These are phyloP conservation scores for Alfaro cultratus DNA, from an alignment of 2,797 vertebrate species.

Conservation along the genomic window DNA sequence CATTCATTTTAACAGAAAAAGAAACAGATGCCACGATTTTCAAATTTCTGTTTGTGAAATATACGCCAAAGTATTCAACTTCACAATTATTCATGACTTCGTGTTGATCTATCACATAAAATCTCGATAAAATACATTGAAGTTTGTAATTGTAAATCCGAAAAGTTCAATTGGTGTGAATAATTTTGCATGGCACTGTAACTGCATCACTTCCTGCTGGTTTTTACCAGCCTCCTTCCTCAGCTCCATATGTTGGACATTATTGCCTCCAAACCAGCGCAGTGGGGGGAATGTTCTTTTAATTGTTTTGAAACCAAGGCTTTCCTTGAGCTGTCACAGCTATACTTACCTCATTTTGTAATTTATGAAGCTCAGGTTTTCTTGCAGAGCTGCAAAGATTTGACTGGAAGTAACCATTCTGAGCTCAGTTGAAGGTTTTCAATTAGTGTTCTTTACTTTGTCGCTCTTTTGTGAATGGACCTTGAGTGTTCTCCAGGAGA, in stretches of 20 bases:
- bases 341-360: background rate
- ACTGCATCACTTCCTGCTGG: background rate
- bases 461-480: constrained; percentile 23
- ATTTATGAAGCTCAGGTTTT: background rate
- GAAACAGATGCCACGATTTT: no score
- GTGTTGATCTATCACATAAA: background rate
- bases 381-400: background rate
- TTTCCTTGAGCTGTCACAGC: background rate
- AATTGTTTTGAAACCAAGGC: background rate
- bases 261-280: background rate
- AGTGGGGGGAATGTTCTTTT: background rate
- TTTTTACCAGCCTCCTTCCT: background rate
- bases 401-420: background rate
- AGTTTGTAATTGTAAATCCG: background rate
- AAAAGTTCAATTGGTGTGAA: background rate
- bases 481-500: constrained; percentile 13
- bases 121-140: background rate
- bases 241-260: background rate
- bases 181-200: background rate
- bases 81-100: background rate
- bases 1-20: no score
- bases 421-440: constrained; percentile 6
- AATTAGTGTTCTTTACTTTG: background rate
- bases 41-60: no score
- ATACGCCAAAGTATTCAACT: background rate